Conservation (phyloP, 2,797 vertebrate species). For the Kryptopterus vitreolus region DNA sequence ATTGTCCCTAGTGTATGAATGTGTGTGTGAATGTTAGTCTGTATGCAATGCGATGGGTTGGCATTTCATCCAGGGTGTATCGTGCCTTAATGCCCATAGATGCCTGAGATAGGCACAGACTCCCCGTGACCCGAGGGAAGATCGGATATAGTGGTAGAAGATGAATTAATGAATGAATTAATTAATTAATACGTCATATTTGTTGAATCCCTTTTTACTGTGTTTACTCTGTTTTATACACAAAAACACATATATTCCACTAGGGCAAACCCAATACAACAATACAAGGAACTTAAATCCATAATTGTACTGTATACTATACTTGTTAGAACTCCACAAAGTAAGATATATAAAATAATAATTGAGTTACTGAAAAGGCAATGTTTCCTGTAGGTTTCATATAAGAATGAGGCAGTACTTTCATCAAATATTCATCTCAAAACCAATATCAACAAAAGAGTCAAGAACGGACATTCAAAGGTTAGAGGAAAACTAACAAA, state of each 20-base stretch:
- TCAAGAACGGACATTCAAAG: not conserved
- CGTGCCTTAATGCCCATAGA: no score
- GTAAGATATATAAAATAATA: slow-evolving; percentile 33
- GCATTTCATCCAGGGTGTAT: no score
- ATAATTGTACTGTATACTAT: slow-evolving; percentile 10
- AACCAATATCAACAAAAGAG: not conserved
- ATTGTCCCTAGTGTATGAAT: no score
- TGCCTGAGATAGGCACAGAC: no score
- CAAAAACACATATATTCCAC: not conserved
- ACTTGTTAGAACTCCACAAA: slow-evolving; percentile 24
- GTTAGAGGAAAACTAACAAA: not conserved
- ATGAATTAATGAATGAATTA: no score
- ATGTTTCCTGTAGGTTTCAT: slow-evolving; percentile 22
- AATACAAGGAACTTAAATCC: slow-evolving; percentile 42
- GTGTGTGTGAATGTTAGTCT: no score
- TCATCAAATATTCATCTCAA: slow-evolving; percentile 1
- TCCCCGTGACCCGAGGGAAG: no score
- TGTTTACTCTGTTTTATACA: not conserved
- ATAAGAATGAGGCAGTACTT: slow-evolving; percentile 53
- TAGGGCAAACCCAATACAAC: slow-evolving; percentile 26
- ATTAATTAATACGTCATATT: no score
- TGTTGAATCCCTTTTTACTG: no score
- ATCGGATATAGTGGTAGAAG: no score
- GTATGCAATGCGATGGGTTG: no score
- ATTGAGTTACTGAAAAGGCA: slow-evolving; percentile 26